Base-by-base conservation (phyloP, 2,797 vertebrate genomes). In the Ceryle rudis region DNA sequence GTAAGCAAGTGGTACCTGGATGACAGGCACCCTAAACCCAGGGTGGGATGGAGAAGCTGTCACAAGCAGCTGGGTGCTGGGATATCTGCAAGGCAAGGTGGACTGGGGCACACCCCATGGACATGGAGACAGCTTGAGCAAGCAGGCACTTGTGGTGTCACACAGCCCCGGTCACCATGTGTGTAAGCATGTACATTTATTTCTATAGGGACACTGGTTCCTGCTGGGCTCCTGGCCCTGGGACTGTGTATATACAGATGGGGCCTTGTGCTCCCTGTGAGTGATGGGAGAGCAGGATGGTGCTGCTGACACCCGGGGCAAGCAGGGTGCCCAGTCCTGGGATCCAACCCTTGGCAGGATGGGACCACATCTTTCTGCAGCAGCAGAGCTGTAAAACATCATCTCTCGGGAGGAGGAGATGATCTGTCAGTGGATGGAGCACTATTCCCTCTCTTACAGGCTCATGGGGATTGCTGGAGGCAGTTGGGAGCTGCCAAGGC, bases 81-180 rank as follows among this genome's bases (percentile, higher is more conserved):
- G 29, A 31, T 54, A 31, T 29, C 52, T 54, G n/a, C 55, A 57
- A 29, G n/a, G 55, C 55, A 33, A 57, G n/a, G 55, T 57, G n/a
- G 21, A 7, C 55, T 33, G 21, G n/a, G n/a, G 3, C 47, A 26
- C 46, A 41, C 20, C 28, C 41, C 26, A 3, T 21, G 4, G 0
- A 11, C 41, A 41, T 1, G 2, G 49, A 46, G 44, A 12, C 7
- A n/a, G 44, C 54, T 69, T 0, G 1, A 58, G 47, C 1, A 1
- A 49, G 35, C 11, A 9, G 14, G 49, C 5, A 3, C 35, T 14
- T 7, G 14, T 5, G 20, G 42, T 21, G 17, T 42, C 82, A 31
- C 16, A 2, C 58, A 33, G 44, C 39, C 57, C 55, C 57, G 10
- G 1, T 6, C 47, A 9, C 21, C 49, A 2, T 3, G 16, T 5